Conservation (phyloP, 2,113 vertebrate species). For the Oryzias melastigma region DNA sequence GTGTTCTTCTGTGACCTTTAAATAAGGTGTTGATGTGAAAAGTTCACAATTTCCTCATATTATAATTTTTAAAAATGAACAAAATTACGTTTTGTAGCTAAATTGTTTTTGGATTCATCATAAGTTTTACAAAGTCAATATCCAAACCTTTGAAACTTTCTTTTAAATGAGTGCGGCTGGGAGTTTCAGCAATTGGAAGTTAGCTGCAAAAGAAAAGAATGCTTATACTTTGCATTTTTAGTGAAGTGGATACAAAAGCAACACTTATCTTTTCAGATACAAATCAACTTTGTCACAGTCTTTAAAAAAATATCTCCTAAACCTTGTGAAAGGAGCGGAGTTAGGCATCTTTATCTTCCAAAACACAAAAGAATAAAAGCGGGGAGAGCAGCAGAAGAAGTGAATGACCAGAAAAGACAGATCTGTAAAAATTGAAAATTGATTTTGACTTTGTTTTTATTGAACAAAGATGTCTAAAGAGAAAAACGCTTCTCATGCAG, state of each 20-base stretch:
- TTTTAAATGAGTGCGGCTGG: background rate
- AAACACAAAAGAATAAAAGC: constrained; percentile 6
- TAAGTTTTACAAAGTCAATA: background rate
- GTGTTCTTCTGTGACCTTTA: constrained; percentile 11
- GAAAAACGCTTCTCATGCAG: background rate
- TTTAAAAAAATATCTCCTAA: background rate
- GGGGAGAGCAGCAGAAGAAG: constrained; percentile 13
- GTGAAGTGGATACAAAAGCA: constrained; percentile 7
- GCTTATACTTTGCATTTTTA: background rate
- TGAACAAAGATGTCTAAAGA: background rate
- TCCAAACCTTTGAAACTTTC: background rate
- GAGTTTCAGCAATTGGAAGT: background rate
- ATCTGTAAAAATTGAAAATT: background rate
- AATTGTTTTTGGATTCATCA: background rate
- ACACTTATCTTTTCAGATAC: constrained; percentile 11
- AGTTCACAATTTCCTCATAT: too few relatives aligned
- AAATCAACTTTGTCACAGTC: constrained; percentile 16
- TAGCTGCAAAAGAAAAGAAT: background rate
- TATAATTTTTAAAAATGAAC: too few relatives aligned
- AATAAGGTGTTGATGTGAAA: too few relatives aligned
- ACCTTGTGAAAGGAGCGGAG: constrained; percentile 15
- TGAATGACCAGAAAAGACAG: constrained; percentile 1
- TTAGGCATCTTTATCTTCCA: constrained; percentile 18
- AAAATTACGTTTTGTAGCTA: background rate
- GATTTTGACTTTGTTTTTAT: constrained; percentile 13